Conservation (phyloP, 2,113 vertebrate genomes). For the Leucopsar rothschildi region DNA sequence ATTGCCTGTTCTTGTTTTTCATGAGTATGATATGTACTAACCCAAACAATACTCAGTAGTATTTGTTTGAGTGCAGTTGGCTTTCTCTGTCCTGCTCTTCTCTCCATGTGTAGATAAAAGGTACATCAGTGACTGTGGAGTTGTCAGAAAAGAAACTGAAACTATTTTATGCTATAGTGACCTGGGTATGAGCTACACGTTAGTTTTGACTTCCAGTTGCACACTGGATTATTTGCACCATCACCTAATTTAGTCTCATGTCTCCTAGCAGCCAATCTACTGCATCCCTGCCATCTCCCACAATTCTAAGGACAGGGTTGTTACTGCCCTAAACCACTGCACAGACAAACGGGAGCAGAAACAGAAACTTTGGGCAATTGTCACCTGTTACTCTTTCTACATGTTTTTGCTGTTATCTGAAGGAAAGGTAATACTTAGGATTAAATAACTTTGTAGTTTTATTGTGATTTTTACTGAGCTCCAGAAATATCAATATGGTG, state of each 20-base stretch:
- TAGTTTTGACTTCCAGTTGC: background rate
- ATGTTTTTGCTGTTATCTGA: background rate
- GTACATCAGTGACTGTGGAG: background rate
- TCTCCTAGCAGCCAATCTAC: background rate
- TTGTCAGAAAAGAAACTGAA: background rate
- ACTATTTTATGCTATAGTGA: background rate
- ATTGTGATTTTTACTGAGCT: background rate
- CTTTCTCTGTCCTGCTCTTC: background rate
- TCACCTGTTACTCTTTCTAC: background rate
- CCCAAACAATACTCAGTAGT: background rate
- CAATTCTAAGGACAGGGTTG: background rate
- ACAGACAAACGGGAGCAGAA: background rate
- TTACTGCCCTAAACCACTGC: background rate
- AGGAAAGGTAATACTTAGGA: background rate
- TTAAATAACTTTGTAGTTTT: background rate
- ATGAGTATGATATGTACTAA: background rate
- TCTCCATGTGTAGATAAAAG: background rate
- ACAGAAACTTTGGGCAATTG: background rate
- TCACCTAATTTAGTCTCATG: background rate
- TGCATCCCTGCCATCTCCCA: background rate
- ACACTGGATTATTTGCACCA: background rate
- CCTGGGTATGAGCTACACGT: background rate
- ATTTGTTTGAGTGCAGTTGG: background rate
- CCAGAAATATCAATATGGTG: background rate
- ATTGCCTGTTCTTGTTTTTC: background rate